A percentile compares a stretch with the other conserved stretches of the same genome.
Conservation (phyloP, 2,797 vertebrate species). For the Sciaenops ocellatus region DNA sequence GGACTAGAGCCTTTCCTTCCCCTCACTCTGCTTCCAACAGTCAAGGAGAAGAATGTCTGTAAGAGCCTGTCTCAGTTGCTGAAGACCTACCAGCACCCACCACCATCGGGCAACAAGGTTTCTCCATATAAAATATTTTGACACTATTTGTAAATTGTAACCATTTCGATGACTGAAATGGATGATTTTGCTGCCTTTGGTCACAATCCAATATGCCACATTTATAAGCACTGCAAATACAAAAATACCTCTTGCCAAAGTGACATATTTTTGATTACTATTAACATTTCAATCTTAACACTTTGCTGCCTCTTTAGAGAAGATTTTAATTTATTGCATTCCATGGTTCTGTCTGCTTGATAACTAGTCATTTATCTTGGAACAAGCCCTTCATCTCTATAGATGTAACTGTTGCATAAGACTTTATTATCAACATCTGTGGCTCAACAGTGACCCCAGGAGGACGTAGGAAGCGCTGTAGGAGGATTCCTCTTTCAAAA, state of each 20-base stretch:
- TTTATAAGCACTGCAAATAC: background rate
- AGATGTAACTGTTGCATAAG: conserved; percentile 70
- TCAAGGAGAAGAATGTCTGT: conserved; percentile 98
- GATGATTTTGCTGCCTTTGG: background rate
- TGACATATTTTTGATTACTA: conserved; percentile 14
- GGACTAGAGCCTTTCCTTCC: conserved; percentile 98
- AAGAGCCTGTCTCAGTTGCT: conserved; percentile 96
- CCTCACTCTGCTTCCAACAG: conserved; percentile 92
- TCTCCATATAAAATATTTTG: conserved; percentile 21
- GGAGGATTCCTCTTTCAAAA: conserved; percentile 22
- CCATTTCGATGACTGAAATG: conserved; percentile 10
- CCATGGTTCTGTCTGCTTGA: conserved; percentile 35
- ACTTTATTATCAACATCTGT: conserved; percentile 36
- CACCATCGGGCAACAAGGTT: conserved; percentile 95
- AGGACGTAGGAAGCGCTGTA: conserved; percentile 47
- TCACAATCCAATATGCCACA: conserved; percentile 5
- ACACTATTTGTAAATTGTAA: background rate
- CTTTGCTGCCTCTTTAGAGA: conserved; percentile 2
- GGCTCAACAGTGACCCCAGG: conserved; percentile 80
- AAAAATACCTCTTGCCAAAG: background rate
- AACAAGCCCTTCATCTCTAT: conserved; percentile 34
- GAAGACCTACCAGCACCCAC: conserved; percentile 96
- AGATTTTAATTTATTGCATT: conserved; percentile 34
- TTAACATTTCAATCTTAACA: conserved; percentile 34
- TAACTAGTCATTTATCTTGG: conserved; percentile 39